Evolutionary conservation across 1,140 invertebrate genomes (phyloP).

Genomic region (Solen grandis): DNA sequence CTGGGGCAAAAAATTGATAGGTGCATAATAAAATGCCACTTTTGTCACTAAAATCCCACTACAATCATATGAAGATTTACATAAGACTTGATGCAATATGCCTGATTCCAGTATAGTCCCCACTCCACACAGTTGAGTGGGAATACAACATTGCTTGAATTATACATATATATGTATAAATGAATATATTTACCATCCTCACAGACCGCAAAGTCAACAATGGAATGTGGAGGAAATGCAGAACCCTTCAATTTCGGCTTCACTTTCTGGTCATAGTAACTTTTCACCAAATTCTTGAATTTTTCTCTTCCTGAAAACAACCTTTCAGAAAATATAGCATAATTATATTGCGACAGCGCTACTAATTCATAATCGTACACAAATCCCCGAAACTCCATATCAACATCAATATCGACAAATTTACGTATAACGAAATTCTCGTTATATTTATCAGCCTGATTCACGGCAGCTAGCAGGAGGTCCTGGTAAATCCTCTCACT

Average conservation of each 20-base stretch:
- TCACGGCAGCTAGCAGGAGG: constrained; percentile 67
- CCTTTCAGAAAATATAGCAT: constrained; percentile 69
- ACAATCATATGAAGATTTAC: too few relatives aligned
- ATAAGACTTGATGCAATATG: too few relatives aligned
- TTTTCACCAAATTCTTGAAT: constrained; percentile 47
- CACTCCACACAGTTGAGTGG: too few relatives aligned
- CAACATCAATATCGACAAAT: constrained; percentile 73
- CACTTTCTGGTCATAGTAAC: constrained; percentile 62
- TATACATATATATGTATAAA: too few relatives aligned
- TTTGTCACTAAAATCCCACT: too few relatives aligned
- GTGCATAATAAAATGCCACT: too few relatives aligned
- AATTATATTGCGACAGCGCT: constrained; percentile 76
- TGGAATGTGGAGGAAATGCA: constrained; percentile 65
- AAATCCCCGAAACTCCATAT: constrained; percentile 78
- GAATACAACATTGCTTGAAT: too few relatives aligned
- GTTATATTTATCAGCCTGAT: constrained; percentile 63
- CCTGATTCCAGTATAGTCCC: too few relatives aligned
- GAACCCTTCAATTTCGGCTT: constrained; percentile 57
- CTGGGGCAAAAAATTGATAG: too few relatives aligned
- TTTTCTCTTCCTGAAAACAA: constrained; percentile 59
- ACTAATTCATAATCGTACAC: constrained; percentile 64
- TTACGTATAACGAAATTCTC: constrained; percentile 74
- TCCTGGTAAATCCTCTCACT: constrained; percentile 77
- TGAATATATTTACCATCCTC: constrained; percentile 63
- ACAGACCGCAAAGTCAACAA: constrained; percentile 75